These are phyloP conservation scores for Rhamnusium bicolor DNA, from an alignment of 2,888 invertebrate species.

Conservation along the genomic window DNA sequence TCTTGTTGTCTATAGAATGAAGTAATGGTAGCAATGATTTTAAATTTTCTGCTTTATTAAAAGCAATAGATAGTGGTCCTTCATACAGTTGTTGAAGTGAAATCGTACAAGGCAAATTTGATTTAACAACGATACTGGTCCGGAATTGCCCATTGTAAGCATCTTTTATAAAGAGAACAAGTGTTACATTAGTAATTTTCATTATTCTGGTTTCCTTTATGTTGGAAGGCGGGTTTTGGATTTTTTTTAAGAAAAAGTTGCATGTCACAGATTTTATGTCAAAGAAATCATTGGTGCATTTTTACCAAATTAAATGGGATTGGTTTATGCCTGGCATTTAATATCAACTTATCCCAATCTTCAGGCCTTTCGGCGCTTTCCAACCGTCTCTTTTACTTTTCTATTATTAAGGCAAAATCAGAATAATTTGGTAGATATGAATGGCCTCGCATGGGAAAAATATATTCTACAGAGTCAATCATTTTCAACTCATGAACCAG, in stretches of 20 bases:
- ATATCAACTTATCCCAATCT: too few species aligned
- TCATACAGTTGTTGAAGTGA: too few species aligned
- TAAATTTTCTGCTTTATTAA: conserved; percentile 1
- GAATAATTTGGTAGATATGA: too few species aligned
- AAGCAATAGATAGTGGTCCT: too few species aligned
- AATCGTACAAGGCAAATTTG: too few species aligned
- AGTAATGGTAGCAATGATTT: neutral
- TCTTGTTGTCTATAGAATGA: too few species aligned
- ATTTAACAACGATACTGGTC: too few species aligned
- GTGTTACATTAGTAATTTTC: too few species aligned
- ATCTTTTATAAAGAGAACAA: too few species aligned
- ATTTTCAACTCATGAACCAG: conserved; percentile 33
- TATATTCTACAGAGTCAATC: conserved; percentile 21
- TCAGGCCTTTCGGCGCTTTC: conserved; percentile 16
- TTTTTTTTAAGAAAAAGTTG: conserved; percentile 38
- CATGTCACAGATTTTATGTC: conserved; percentile 38
- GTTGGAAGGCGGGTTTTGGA: conserved; percentile 37
- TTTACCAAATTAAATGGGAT: conserved; percentile 41
- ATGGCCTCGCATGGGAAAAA: conserved; percentile 31
- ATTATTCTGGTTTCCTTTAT: conserved; percentile 59
- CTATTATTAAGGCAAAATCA: too few species aligned
- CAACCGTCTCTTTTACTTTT: too few species aligned
- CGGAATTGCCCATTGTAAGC: too few species aligned
- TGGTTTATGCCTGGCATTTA: conserved; percentile 39
- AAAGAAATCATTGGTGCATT: conserved; percentile 32